A percentile compares a stretch with the other conserved stretches of the same genome.
These are phyloP conservation scores for Clarias fuscus DNA, from an alignment of 2,797 vertebrate genomes.

Conservation along the genomic window DNA sequence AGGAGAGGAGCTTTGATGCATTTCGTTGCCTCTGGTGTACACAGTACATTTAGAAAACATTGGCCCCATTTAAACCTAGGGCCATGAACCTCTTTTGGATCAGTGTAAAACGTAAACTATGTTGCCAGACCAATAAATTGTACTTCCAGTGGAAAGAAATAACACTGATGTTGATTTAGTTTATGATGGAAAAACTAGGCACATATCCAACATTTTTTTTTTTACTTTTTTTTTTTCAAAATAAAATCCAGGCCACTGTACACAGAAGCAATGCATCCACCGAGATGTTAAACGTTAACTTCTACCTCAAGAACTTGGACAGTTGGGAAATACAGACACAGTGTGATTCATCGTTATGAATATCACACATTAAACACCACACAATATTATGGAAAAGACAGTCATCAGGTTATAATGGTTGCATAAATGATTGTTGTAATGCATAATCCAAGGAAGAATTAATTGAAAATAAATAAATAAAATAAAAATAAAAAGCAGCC, in stretches of 20 bases:
- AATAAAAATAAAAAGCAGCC: neutral
- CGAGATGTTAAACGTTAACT: constrained; percentile 38
- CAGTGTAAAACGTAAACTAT: neutral
- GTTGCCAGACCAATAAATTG: constrained; percentile 27
- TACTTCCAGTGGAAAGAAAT: constrained; percentile 15
- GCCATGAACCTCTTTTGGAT: constrained; percentile 45
- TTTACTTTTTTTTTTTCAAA: neutral
- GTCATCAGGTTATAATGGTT: constrained; percentile 29
- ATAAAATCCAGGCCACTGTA: constrained; percentile 21
- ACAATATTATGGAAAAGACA: constrained; percentile 40
- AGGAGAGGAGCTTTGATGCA: neutral
- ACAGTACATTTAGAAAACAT: constrained; percentile 52
- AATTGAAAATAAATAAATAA: neutral
- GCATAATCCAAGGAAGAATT: neutral
- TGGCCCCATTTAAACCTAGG: constrained; percentile 36
- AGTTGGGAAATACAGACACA: constrained; percentile 81
- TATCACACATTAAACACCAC: constrained; percentile 46
- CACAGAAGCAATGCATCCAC: constrained; percentile 31
- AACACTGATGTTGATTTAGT: constrained; percentile 16
- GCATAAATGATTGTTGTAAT: constrained; percentile 7
- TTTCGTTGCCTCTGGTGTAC: constrained; percentile 34
- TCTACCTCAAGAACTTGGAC: constrained; percentile 70
- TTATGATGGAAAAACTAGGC: constrained; percentile 18
- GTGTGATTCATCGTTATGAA: constrained; percentile 45
- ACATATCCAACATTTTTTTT: constrained; percentile 8